Conservation (phyloP, 2,113 vertebrate genomes). For the Festucalex cinctus region DNA sequence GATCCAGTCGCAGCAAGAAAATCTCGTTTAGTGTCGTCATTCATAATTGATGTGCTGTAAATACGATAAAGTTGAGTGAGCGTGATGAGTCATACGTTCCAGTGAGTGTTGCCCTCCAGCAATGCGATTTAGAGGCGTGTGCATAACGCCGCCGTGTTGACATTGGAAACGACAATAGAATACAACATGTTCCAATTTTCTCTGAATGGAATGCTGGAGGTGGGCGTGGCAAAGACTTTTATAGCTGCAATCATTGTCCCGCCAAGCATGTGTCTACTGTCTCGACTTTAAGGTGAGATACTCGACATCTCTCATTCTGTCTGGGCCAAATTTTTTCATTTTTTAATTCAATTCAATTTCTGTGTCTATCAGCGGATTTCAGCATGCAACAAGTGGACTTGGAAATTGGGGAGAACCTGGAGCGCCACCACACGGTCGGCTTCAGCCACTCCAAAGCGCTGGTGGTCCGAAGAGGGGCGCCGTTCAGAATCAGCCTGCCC, state of each 20-base stretch:
- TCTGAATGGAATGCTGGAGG: neutral
- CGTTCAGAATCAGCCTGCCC: conserved; percentile 50
- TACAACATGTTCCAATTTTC: neutral
- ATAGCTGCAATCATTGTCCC: neutral
- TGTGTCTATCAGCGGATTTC: conserved; percentile 42
- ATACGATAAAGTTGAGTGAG: neutral
- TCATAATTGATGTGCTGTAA: neutral
- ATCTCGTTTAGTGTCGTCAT: neutral
- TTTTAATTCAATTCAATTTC: too few species aligned
- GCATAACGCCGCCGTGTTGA: neutral
- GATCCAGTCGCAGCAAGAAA: neutral
- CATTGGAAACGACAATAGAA: neutral
- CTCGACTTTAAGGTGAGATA: neutral
- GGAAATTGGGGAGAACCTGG: conserved; percentile 53
- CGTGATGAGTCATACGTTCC: neutral
- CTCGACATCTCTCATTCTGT: neutral
- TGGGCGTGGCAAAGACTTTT: neutral
- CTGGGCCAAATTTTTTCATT: neutral
- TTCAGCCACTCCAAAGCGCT: conserved; percentile 48
- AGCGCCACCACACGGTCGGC: conserved; percentile 55
- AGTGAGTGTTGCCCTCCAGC: neutral
- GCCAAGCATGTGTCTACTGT: neutral
- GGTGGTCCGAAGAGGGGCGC: conserved; percentile 70
- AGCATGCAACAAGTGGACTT: conserved; percentile 40
- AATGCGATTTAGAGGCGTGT: neutral